Evolutionary conservation across 2,113 vertebrate species (phyloP).

Genomic region (Pangasianodon gigas): DNA sequence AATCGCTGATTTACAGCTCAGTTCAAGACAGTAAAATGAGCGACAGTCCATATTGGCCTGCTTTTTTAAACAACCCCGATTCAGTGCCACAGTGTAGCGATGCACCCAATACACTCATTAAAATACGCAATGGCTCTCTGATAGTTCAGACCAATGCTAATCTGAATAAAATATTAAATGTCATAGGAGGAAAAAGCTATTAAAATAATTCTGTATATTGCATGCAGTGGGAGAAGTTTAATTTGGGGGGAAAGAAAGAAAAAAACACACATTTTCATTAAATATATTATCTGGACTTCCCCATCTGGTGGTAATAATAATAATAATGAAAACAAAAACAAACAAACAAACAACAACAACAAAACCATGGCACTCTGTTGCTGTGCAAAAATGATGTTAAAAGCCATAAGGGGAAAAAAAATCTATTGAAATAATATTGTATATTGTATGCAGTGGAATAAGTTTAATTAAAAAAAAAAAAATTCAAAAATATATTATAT

Average conservation of each 20-base stretch:
- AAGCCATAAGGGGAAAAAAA: neutral
- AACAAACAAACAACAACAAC: neutral
- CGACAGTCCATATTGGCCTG: constrained; percentile 25
- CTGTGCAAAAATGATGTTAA: neutral
- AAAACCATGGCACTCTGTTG: neutral
- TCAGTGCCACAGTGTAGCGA: neutral
- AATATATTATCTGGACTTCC: neutral
- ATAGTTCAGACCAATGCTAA: neutral
- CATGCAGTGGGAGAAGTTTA: neutral
- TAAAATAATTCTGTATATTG: neutral
- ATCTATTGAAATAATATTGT: too few species aligned
- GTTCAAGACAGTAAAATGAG: neutral
- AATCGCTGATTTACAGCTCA: neutral
- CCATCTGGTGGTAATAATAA: neutral
- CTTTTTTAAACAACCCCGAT: neutral
- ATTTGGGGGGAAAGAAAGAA: neutral
- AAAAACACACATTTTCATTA: neutral
- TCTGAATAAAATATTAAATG: neutral
- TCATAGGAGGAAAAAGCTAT: neutral
- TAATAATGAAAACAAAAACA: neutral
- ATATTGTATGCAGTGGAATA: neutral
- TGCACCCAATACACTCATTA: neutral
- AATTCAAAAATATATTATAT: neutral
- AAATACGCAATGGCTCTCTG: neutral
- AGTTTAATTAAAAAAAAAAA: neutral